These are phyloP conservation scores for Plusia festucae DNA, from an alignment of 2,888 invertebrate genomes.

Conservation along the genomic window DNA sequence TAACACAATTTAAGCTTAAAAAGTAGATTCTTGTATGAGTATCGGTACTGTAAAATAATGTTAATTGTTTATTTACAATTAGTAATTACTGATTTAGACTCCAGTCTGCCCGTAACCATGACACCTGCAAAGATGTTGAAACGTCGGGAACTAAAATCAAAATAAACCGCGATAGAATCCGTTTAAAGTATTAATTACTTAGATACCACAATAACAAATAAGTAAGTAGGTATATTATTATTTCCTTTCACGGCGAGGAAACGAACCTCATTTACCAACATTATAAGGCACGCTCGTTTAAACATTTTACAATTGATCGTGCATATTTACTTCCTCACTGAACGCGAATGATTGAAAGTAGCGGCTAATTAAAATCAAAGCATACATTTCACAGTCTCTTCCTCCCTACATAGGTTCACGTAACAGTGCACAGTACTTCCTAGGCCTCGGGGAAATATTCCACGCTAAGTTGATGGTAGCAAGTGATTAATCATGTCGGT, in stretches of 20 bases:
- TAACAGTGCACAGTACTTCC: conserved; percentile 38
- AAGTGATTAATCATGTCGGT: conserved; percentile 24
- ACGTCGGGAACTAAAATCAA: no score
- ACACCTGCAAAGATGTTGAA: no score
- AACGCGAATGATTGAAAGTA: conserved; percentile 37
- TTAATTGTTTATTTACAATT: no score
- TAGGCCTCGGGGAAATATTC: conserved; percentile 34
- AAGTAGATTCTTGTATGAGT: no score
- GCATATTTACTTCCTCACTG: conserved; percentile 33
- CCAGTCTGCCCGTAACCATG: no score
- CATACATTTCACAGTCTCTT: conserved; percentile 33
- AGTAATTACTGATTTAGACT: no score
- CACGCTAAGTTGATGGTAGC: conserved; percentile 14
- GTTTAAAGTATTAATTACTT: no score
- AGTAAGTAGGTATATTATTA: no score
- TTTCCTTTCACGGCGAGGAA: background rate
- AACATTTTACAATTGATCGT: conserved; percentile 10
- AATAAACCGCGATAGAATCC: no score
- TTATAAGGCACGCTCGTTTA: background rate
- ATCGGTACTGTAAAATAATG: no score
- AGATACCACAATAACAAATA: no score
- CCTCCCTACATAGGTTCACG: conserved; percentile 43
- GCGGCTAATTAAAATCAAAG: conserved; percentile 36
- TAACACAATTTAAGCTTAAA: no score
- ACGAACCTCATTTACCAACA: background rate